These are phyloP conservation scores for Carposina sasakii DNA, from an alignment of 1,140 invertebrate species.

Conservation along the genomic window DNA sequence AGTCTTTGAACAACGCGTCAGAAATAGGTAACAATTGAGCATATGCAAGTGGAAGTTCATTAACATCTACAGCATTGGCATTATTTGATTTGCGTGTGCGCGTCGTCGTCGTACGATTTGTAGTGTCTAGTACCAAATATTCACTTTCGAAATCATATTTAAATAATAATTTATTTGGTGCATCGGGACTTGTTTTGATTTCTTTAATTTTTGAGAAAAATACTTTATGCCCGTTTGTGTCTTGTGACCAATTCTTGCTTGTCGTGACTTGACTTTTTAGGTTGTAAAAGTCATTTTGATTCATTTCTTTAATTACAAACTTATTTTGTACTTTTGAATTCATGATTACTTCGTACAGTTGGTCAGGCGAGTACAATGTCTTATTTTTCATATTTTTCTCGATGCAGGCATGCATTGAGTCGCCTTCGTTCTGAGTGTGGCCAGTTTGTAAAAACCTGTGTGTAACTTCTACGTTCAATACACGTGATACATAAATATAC, in stretches of 20 bases:
- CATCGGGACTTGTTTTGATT: neutral
- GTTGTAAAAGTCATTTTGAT: constrained; percentile 12
- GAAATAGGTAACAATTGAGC: too few species aligned
- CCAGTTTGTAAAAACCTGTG: constrained; percentile 39
- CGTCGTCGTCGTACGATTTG: too few species aligned
- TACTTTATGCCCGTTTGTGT: constrained; percentile 10
- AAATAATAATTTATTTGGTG: neutral
- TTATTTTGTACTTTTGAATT: constrained; percentile 16
- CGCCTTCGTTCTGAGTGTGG: constrained; percentile 36
- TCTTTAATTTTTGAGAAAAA: neutral
- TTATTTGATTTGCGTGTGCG: too few species aligned
- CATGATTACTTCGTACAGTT: constrained; percentile 17
- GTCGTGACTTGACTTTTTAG: constrained; percentile 9
- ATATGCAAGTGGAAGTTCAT: too few species aligned
- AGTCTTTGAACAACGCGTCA: too few species aligned
- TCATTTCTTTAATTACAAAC: constrained; percentile 15
- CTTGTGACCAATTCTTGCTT: constrained; percentile 5
- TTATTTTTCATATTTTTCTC: constrained; percentile 31
- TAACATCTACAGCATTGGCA: too few species aligned
- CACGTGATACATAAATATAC: constrained; percentile 26
- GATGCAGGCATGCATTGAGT: constrained; percentile 39
- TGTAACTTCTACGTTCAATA: constrained; percentile 29
- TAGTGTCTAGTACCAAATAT: too few species aligned
- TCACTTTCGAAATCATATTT: neutral
- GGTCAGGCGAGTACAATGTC: constrained; percentile 22